Evolutionary conservation across 2,888 invertebrate genomes (phyloP), one percentile per base, ranked within the genome.

Genomic region (Cantharis lateralis): DNA sequence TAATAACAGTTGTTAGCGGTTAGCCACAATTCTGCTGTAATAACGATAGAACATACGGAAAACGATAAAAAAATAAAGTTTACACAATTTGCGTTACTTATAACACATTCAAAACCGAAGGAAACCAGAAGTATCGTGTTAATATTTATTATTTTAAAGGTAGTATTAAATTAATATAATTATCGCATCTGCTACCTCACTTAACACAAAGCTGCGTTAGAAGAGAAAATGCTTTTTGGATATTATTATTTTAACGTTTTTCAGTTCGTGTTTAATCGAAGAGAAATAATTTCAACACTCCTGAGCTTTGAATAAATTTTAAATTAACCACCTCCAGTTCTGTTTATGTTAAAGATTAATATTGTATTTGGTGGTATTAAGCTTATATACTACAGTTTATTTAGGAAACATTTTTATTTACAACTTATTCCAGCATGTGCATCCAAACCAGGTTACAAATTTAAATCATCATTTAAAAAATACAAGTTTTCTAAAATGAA

Each of bases 1-100:
- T 79, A 76, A 80, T 81, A 78, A 78, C 64, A 66, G 79, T 79
- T 24, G 78, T 79, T 79, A 77, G 79, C 64, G 79, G 79, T 79
- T 78, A 78, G 71, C 78, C 79, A 71, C 69, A 48, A 70, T 71
- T 62, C 13, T 13, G 73, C 72, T 77, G 61, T 63, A 61, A 68
- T 76, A 77, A 75, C 70, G 61, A 77, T 63, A 74, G 24, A 72
- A 77, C 79, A 79, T 78, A 79, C 77, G 79, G 79, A 15, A 24
- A 75, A 26, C 78, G 78, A 71, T 73, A 78, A 77, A 77, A 66
- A 77, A 77, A 77, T 26, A 7, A 15, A 24, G 13, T 70, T 71
- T 70, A 64, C n/a, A 70, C 15, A 26, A 70, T 13, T 62, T 62
- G 15, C 63, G 32, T 32, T 32, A 16, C 11, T 69, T 66, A 66